Percentiles rank a stretch among this genome's conserved stretches.
These are phyloP conservation scores for Phyllostomus hastatus DNA, from an alignment of 2,113 vertebrate genomes.

Conservation along the genomic window DNA sequence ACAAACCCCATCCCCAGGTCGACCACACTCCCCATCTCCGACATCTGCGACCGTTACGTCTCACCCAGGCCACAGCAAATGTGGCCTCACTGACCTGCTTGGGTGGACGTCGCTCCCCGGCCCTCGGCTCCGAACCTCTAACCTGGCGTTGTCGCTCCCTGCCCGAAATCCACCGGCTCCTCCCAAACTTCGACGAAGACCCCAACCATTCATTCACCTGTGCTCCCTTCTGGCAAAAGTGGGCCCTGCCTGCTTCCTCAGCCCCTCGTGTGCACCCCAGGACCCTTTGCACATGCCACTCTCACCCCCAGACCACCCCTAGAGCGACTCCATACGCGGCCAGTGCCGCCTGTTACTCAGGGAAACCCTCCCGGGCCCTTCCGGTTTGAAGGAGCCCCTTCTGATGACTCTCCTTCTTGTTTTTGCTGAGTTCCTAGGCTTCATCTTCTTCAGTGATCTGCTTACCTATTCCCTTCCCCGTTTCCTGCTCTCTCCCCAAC, in stretches of 20 bases:
- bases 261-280: neutral
- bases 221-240: neutral
- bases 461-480: neutral
- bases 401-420: neutral
- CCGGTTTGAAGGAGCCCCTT: neutral
- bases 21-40: neutral
- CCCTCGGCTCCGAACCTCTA: neutral
- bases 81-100: too few species aligned
- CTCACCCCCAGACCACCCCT: neutral
- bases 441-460: neutral
- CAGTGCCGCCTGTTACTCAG: too few species aligned
- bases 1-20: neutral
- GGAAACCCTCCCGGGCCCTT: neutral
- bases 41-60: neutral
- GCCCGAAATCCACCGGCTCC: neutral
- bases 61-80: neutral
- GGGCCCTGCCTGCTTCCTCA: neutral
- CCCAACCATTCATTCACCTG: accelerated
- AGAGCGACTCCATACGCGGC: neutral
- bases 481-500: neutral
- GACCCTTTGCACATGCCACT: neutral
- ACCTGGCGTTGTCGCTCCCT: neutral
- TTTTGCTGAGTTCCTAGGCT: neutral
- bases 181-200: neutral
- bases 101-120: too few species aligned